Evolutionary conservation across 2,113 vertebrate genomes (phyloP), one percentile per base, ranked within the genome.

Genomic region (Erythrocercus mccallii): DNA sequence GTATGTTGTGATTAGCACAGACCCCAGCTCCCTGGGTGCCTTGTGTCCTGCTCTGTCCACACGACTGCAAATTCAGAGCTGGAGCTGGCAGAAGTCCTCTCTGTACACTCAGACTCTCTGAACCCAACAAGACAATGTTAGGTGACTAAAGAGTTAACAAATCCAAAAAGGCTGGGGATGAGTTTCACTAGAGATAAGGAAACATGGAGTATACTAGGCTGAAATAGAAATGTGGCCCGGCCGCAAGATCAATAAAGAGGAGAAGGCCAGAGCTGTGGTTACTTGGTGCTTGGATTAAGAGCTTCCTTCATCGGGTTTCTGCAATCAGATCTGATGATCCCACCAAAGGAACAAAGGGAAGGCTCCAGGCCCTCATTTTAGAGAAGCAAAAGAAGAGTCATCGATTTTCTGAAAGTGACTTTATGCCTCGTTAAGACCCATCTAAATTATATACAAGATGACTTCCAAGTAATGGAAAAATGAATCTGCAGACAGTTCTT

Each of bases 391-490:
- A 3, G 2, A 87, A 93, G 86, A 90, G 70, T 91, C 95, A 95
- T 94, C 95, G 89, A 76, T 97, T 96, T 96, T 88, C 92, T 87
- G 61, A 86, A 94, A 94, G 96, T 95, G 95, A 95, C 92, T 96
- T 94, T 79, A 96, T 94, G 95, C 91, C 94, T 96, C 86, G 80
- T 95, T 97, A 96, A 96, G 90, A 94, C 72, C 92, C 72, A 95
- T 94, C 92, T 96, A 94, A 95, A 96, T 95, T 95, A 92, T 83
- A 94, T 81, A 96, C 94, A 94, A 87, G 94, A 92, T 94, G 92
- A 96, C 76, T 95, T 95, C 93, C 88, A 94, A 94, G 90, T 96
- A 96, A 96, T 92, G 88, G 82, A 90, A 95, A 96, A 96, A 96
- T 84, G 90, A 93, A 95, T 92, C 79, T 74, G 53, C 76, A 94